Conservation (phyloP, 2,113 vertebrate genomes). For the Sprattus sprattus region DNA sequence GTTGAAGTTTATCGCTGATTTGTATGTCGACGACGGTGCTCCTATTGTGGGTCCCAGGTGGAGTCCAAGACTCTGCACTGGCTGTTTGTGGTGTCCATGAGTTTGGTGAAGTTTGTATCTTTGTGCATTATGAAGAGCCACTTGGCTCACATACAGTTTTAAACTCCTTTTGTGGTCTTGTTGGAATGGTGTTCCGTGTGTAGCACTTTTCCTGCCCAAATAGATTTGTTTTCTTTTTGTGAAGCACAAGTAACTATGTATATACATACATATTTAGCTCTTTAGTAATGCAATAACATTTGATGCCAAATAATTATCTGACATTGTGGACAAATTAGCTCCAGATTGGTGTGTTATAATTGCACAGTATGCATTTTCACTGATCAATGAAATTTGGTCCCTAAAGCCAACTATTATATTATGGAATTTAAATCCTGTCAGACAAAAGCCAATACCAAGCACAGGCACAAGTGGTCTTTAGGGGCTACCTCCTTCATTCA, state of each 20-base stretch:
- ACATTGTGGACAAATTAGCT: neutral
- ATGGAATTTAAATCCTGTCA: neutral
- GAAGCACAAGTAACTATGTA: constrained; percentile 14
- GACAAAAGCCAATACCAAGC: neutral
- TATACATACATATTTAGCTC: neutral
- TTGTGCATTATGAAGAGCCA: neutral
- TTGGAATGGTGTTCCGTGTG: neutral
- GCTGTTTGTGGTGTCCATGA: neutral
- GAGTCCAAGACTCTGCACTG: neutral
- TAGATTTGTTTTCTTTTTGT: neutral
- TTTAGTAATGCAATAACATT: neutral
- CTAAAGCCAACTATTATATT: neutral
- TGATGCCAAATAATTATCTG: constrained; percentile 6
- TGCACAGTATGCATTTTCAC: neutral
- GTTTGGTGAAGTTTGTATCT: constrained; percentile 10
- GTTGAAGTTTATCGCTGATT: neutral
- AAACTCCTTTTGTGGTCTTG: neutral
- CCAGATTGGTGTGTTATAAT: neutral
- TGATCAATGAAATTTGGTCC: neutral
- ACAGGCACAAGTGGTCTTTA: neutral
- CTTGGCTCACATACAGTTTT: neutral
- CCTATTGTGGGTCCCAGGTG: neutral
- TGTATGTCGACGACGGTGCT: neutral
- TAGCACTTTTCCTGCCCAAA: neutral
- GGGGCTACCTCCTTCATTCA: neutral